A percentile compares a stretch with the other conserved stretches of the same genome.
phyloP scores from a whole-genome alignment of 2,797 vertebrate genomes.

The Mus caroli region DNA sequence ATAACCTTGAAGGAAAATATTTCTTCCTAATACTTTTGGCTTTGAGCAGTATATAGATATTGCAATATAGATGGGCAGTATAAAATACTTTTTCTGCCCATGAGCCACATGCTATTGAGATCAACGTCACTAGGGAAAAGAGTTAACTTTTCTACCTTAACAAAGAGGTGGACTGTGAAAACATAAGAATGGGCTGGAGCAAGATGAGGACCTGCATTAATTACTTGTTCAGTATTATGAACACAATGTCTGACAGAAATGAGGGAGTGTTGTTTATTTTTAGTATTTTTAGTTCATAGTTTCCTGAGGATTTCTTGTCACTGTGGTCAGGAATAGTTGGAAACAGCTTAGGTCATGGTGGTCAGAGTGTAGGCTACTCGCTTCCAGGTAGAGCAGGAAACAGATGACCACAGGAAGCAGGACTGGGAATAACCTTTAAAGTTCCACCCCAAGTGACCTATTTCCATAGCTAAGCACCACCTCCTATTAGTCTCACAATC shows the following conservation, averaged over 20 bases:
- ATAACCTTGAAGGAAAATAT: neutral
- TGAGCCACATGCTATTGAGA: neutral
- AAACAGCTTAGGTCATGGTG: neutral
- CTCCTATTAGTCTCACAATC: neutral
- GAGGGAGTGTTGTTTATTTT: neutral
- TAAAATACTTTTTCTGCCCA: neutral
- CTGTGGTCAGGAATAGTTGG: neutral
- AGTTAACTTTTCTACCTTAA: neutral
- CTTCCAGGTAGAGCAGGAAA: neutral
- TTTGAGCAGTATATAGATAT: constrained; percentile 36
- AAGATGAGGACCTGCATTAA: neutral
- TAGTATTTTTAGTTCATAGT: neutral
- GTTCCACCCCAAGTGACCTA: neutral
- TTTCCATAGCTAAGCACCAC: neutral
- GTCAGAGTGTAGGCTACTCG: neutral
- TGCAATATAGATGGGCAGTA: neutral
- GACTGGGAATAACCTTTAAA: neutral
- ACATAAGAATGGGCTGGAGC: fast-evolving
- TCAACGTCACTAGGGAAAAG: neutral
- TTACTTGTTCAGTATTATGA: neutral
- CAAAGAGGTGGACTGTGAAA: neutral
- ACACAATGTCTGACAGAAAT: neutral
- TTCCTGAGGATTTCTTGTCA: neutral
- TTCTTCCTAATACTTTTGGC: neutral
- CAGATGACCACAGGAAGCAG: neutral